Evolutionary conservation across 2,888 invertebrate species (phyloP).

Genomic region (Trichopria drosophilae): DNA sequence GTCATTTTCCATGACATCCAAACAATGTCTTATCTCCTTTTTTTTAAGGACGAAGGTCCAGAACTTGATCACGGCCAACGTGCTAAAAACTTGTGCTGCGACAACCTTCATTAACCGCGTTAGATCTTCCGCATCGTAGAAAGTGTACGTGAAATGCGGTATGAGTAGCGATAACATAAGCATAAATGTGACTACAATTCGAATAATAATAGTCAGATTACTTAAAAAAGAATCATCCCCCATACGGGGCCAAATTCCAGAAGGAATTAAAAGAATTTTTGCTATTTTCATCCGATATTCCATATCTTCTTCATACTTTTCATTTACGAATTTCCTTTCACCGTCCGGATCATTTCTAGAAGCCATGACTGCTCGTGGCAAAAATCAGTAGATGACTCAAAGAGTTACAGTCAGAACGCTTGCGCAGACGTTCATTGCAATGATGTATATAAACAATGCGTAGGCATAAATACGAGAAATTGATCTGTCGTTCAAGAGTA

Average conservation of each 20-base stretch:
- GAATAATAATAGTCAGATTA: constrained; percentile 34
- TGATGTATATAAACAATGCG: too few relatives aligned
- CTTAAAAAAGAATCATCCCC: constrained; percentile 36
- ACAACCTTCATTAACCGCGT: constrained; percentile 50
- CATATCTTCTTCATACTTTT: constrained; percentile 40
- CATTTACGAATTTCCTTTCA: constrained; percentile 35
- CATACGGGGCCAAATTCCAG: constrained; percentile 51
- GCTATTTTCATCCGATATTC: constrained; percentile 46
- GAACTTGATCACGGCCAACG: constrained; percentile 50
- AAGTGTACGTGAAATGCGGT: constrained; percentile 49
- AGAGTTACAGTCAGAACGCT: too few relatives aligned
- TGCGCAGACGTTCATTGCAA: too few relatives aligned
- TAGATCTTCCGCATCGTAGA: constrained; percentile 49
- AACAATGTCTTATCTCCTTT: constrained; percentile 41
- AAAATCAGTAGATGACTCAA: too few relatives aligned
- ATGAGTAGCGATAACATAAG: constrained; percentile 48
- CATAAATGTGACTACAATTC: constrained; percentile 41
- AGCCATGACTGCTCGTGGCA: too few relatives aligned
- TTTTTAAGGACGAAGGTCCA: constrained; percentile 50
- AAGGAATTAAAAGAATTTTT: constrained; percentile 43
- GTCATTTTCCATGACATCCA: constrained; percentile 45
- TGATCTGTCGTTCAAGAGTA: too few relatives aligned
- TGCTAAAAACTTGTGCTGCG: constrained; percentile 47
- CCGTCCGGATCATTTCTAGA: too few relatives aligned
- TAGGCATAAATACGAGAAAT: too few relatives aligned